phyloP scores from a whole-genome alignment of 1,140 invertebrate genomes.

The Epicauta chinensis region DNA sequence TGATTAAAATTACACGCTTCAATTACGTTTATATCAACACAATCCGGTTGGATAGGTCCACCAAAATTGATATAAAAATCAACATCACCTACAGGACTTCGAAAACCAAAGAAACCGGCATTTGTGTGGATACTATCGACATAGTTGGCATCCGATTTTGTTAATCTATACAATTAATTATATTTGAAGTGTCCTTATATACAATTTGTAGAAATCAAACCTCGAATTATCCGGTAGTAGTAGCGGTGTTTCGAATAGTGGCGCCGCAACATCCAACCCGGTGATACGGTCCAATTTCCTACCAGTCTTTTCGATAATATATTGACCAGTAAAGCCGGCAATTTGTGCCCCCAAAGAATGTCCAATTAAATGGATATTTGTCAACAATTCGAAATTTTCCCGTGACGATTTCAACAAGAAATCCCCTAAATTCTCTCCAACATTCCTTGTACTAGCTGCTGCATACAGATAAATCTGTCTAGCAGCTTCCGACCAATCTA shows the following conservation, averaged over 20 bases:
- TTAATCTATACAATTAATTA: constrained; percentile 26
- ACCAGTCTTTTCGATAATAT: constrained; percentile 38
- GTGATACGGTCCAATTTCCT: constrained; percentile 53
- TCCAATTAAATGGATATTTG: constrained; percentile 49
- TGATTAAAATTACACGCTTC: constrained; percentile 15
- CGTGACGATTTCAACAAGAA: constrained; percentile 40
- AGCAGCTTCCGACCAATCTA: constrained; percentile 24
- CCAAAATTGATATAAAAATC: constrained; percentile 85
- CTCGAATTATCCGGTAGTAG: too few species aligned
- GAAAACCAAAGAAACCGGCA: constrained; percentile 66
- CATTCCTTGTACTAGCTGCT: constrained; percentile 16
- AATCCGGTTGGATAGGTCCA: constrained; percentile 70
- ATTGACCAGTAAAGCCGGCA: constrained; percentile 49
- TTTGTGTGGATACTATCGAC: constrained; percentile 91
- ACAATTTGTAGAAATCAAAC: too few species aligned
- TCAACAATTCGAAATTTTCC: constrained; percentile 15
- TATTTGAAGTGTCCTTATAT: too few species aligned
- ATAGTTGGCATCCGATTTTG: constrained; percentile 65
- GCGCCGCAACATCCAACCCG: constrained; percentile 62
- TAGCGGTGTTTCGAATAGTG: constrained; percentile 23
- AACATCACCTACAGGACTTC: constrained; percentile 65
- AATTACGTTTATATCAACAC: constrained; percentile 42
- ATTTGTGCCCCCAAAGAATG: constrained; percentile 55
- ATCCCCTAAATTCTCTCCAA: constrained; percentile 20
- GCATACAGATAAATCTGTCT: constrained; percentile 19